Evolutionary conservation across 2,797 vertebrate species (phyloP), one percentile per base, ranked within the genome.

Genomic region (Semotilus atromaculatus): DNA sequence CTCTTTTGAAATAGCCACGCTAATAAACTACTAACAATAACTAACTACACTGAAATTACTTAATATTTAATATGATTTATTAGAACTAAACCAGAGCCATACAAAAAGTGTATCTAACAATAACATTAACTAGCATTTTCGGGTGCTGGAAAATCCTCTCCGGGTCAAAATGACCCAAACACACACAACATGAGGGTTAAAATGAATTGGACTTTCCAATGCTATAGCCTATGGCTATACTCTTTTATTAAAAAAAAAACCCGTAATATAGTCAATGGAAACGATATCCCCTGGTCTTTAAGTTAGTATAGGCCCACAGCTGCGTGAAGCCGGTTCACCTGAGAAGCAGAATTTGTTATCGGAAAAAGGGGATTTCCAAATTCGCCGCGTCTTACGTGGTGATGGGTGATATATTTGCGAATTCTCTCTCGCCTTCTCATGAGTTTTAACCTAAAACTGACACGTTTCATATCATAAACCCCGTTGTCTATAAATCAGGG

Each of bases 401-500:
- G 73, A 81, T 79, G 23, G 73, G 53, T 80, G 80, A 88, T 89
- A 86, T 80, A 88, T 88, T 84, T 86, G 80, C 48, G 43, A 84
- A 82, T 86, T 87, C 73, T 36, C 62, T 71, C 88, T 88, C 85
- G 86, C 90, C 81, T 90, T 87, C 86, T 87, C 87, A 80, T 51
- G 81, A 87, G 78, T 86, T 88, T 78, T 87, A 88, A 89, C 87
- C 87, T 80, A 81, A 81, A 84, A 86, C 51, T 85, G 86, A 88
- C 85, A 88, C 60, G 51, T 89, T 84, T 80, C 80, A 86, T 89
- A 86, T 87, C 84, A 86, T 88, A 88, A 86, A 88, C 66, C 72
- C 84, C 18, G 18, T 48, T n/a, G 70, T 88, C 68, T 31, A 90
- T 90, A 88, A 91, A 91, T 90, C 88, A 84, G 86, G 74, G 79